These are phyloP conservation scores for Gymnarchus niloticus DNA, from an alignment of 2,113 vertebrate genomes.

Conservation along the genomic window DNA sequence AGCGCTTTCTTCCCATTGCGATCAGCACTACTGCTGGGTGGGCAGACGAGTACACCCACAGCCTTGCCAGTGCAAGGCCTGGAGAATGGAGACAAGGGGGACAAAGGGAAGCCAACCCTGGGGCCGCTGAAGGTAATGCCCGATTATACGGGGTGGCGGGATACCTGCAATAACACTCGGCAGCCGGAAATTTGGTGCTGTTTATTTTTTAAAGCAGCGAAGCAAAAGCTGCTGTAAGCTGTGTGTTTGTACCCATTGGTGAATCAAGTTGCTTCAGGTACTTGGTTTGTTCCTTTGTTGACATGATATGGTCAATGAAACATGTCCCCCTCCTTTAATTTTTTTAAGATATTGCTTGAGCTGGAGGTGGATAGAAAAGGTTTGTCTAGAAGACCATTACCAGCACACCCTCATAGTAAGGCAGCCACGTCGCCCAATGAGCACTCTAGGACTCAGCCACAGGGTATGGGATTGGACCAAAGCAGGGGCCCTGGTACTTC, in stretches of 20 bases:
- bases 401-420: slow-evolving; percentile 36
- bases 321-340: not conserved
- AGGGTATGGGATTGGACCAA: not conserved
- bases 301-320: not conserved
- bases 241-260: not conserved
- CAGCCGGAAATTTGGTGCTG: not conserved
- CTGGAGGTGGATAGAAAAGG: slow-evolving; percentile 62
- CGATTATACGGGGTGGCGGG: not conserved
- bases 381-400: slow-evolving; percentile 35
- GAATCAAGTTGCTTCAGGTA: no score
- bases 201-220: not conserved
- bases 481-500: slow-evolving; percentile 22
- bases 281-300: not conserved
- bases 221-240: not conserved
- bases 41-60: slow-evolving; percentile 58
- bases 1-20: slow-evolving; percentile 64
- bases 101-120: slow-evolving; percentile 46
- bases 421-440: slow-evolving; percentile 19
- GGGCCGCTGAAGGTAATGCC: slow-evolving; percentile 77
- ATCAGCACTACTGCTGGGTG: slow-evolving; percentile 61
- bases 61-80: slow-evolving; percentile 61
- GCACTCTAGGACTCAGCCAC: not conserved
- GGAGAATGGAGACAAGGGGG: slow-evolving; percentile 34
- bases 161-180: not conserved
- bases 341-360: slow-evolving; percentile 73